Evolutionary conservation across 1,140 invertebrate genomes (phyloP).

Genomic region (Oedothorax gibbosus): DNA sequence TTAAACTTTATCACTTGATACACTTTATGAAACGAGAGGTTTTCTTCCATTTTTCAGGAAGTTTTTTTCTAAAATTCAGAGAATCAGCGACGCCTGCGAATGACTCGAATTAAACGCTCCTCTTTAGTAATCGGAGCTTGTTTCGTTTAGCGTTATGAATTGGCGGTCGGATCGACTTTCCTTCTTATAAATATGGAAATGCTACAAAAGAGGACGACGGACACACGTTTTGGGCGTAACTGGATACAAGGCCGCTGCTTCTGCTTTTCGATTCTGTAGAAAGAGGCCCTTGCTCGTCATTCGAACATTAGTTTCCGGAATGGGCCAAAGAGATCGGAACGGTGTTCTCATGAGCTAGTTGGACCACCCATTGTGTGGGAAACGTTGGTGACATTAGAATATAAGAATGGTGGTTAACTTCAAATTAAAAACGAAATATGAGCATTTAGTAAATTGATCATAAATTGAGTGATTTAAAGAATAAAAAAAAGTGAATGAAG

Average conservation of each 20-base stretch:
- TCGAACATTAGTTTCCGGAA: slow-evolving; percentile 19
- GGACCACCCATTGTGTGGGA: slow-evolving; percentile 18
- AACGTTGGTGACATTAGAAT: not conserved
- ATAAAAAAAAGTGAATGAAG: too few species aligned
- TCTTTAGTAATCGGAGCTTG: slow-evolving; percentile 43
- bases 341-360: slow-evolving; percentile 1
- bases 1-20: slow-evolving; percentile 31
- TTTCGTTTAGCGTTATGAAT: slow-evolving; percentile 60
- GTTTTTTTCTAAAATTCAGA: slow-evolving; percentile 31
- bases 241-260: slow-evolving; percentile 25
- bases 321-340: slow-evolving; percentile 14
- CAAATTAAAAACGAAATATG: too few species aligned
- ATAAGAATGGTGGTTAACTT: too few species aligned
- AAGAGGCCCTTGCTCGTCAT: not conserved
- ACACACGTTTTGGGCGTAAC: slow-evolving; percentile 59
- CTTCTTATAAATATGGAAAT: slow-evolving; percentile 60
- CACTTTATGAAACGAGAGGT: slow-evolving; percentile 24
- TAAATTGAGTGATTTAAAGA: too few species aligned
- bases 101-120: slow-evolving; percentile 48
- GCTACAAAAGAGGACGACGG: slow-evolving; percentile 45
- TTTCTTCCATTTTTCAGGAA: slow-evolving; percentile 31
- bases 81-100: slow-evolving; percentile 18
- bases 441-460: too few species aligned
- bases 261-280: not conserved
- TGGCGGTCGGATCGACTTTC: slow-evolving; percentile 24